These are phyloP conservation scores for Eucera pruinosa DNA, from an alignment of 2,888 invertebrate species.

Conservation along the genomic window DNA sequence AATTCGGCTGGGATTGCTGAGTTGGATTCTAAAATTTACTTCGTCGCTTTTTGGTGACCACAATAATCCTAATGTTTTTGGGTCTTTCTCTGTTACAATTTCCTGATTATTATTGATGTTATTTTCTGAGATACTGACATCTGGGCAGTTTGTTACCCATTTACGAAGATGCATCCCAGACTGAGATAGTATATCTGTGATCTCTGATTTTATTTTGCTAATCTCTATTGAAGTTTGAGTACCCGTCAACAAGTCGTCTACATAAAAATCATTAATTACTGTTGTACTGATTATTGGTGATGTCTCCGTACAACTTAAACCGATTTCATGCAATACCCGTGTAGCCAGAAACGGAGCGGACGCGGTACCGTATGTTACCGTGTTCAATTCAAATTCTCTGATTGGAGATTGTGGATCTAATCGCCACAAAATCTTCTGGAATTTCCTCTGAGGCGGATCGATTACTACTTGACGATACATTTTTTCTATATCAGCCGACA, in stretches of 20 bases:
- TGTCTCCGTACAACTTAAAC: not conserved
- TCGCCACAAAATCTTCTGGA: not conserved
- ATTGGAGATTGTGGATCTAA: not conserved
- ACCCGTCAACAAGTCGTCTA: not conserved
- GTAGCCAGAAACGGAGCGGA: not conserved
- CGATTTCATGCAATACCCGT: not conserved
- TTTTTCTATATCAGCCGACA: not conserved
- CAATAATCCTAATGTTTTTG: too few relatives aligned
- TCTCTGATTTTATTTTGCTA: too few relatives aligned
- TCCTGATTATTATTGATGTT: too few relatives aligned
- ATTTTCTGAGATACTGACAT: too few relatives aligned
- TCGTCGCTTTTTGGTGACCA: too few relatives aligned
- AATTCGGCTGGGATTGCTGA: too few relatives aligned
- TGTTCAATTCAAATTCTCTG: not conserved
- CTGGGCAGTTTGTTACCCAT: too few relatives aligned
- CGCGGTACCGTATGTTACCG: not conserved
- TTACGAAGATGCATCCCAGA: too few relatives aligned
- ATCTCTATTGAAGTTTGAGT: too few relatives aligned
- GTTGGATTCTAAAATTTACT: too few relatives aligned
- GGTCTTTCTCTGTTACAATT: too few relatives aligned
- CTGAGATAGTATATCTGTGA: too few relatives aligned
- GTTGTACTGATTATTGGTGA: not conserved
- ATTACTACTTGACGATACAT: not conserved
- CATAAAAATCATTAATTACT: not conserved
- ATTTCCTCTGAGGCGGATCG: not conserved